Conservation (phyloP, 2,113 vertebrate genomes). For the human (Homo sapiens) region GRCh38 chr5:141002501-141003000, state of each 20-base stretch:
- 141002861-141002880: background rate
- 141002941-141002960: background rate
- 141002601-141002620: conserved; percentile 37
- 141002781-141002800: background rate
- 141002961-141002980: background rate
- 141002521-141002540: background rate
- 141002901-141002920: background rate
- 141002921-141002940: background rate
- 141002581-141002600: background rate
- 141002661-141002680: background rate
- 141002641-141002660: background rate
- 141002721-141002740: background rate
- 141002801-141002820: background rate
- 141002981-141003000: background rate
- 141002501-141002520: background rate
- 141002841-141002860: background rate
- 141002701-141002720: background rate
- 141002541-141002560: background rate
- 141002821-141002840: background rate
- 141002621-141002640: background rate
- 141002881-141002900: background rate
- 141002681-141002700: background rate
- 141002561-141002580: background rate
- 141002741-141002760: background rate
- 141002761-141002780: background rate